These are phyloP conservation scores for Ommatoiulus sabulosus DNA, from an alignment of 2,888 invertebrate genomes.

Conservation along the genomic window DNA sequence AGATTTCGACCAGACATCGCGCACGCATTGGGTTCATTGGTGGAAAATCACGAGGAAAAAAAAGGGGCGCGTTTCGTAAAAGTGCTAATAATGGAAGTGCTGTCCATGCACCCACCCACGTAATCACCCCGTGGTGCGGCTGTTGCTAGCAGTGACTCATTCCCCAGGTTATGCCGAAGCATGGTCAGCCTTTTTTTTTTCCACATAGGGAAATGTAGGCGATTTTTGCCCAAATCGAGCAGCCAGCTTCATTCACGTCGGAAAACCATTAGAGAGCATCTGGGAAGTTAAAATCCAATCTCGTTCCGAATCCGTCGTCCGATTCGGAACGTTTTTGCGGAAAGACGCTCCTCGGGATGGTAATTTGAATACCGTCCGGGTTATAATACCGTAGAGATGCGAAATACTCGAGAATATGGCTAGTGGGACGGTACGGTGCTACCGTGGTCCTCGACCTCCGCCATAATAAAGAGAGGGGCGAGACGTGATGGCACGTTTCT, in stretches of 20 bases:
- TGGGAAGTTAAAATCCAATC: neutral
- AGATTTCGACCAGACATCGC: neutral
- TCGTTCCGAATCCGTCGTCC: neutral
- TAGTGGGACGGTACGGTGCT: neutral
- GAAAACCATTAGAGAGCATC: neutral
- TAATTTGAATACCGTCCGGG: neutral
- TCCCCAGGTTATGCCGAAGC: neutral
- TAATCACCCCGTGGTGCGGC: neutral
- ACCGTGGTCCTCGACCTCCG: neutral
- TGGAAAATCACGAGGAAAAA: neutral
- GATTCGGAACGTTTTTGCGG: neutral
- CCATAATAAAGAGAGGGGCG: neutral
- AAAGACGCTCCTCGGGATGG: neutral
- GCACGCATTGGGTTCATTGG: too few species aligned
- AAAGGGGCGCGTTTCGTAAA: neutral
- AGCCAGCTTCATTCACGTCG: neutral
- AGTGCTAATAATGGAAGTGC: neutral
- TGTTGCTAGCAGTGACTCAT: neutral
- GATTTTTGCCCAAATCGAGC: slow-evolving; percentile 19
- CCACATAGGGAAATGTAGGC: neutral
- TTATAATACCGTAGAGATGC: neutral
- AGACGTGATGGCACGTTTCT: neutral
- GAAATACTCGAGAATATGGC: neutral
- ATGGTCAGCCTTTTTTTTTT: neutral
- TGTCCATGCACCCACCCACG: slow-evolving; percentile 42